phyloP scores from a whole-genome alignment of 2,797 vertebrate genomes.

The Lophotriccus pileatus region DNA sequence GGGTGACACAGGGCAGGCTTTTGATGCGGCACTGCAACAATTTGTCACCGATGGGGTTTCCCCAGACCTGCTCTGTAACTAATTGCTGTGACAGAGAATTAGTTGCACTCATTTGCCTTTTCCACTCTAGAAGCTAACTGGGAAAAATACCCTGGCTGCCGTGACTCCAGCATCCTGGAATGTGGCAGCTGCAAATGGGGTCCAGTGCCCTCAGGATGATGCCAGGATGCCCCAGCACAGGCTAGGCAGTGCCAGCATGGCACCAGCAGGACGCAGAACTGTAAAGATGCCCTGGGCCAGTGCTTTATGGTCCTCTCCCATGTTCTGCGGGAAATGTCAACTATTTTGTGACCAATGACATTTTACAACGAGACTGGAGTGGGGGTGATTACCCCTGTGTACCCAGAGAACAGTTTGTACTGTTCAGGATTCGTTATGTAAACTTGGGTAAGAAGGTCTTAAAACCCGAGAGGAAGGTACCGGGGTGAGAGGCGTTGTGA shows the following conservation, averaged over 20 bases:
- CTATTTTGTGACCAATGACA: slow-evolving; percentile 8
- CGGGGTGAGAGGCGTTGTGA: not conserved
- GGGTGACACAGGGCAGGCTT: no score
- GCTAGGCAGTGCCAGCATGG: accelerated
- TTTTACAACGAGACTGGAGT: not conserved
- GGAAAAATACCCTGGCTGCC: not conserved
- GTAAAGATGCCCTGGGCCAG: not conserved
- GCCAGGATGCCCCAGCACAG: accelerated
- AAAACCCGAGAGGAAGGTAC: not conserved
- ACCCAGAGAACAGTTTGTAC: slow-evolving; percentile 27
- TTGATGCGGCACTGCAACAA: accelerated
- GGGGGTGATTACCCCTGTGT: not conserved
- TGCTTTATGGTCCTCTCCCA: not conserved
- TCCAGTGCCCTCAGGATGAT: not conserved
- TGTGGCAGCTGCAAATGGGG: not conserved
- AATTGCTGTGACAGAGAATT: not conserved
- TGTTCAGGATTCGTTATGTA: not conserved
- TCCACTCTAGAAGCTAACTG: not conserved
- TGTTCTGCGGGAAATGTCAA: not conserved
- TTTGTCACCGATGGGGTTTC: not conserved
- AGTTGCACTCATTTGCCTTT: not conserved
- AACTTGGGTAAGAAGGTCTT: slow-evolving; percentile 53
- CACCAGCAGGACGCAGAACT: accelerated
- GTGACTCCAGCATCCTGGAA: not conserved
- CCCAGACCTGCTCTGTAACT: not conserved